A percentile compares a stretch with the other conserved stretches of the same genome.
Conservation (phyloP, 2,888 invertebrate genomes). For the Euplagia quadripunctaria region DNA sequence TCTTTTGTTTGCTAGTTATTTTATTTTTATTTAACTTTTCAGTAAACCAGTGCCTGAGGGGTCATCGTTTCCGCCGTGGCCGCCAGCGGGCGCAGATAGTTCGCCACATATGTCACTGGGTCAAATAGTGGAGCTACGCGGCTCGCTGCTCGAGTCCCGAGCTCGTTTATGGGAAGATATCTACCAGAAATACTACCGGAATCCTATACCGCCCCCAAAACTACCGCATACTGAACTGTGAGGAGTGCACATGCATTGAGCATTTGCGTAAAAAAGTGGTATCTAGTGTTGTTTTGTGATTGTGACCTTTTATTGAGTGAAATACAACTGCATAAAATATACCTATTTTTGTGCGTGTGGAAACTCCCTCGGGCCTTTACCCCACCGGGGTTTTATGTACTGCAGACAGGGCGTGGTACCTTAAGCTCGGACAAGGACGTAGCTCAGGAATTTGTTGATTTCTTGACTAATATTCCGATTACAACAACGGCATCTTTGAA, state of each 20-base stretch:
- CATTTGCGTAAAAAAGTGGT: neutral
- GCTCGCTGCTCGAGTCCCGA: slow-evolving; percentile 39
- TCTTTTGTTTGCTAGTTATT: no score
- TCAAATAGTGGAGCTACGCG: slow-evolving; percentile 39
- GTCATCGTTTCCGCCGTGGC: slow-evolving; percentile 49
- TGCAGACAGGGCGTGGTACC: no score
- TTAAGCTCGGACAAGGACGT: no score
- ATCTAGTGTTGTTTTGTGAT: neutral
- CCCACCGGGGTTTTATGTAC: no score
- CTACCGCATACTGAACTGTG: neutral
- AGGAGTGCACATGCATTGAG: neutral
- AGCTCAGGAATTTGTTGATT: no score
- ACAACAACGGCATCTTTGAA: no score
- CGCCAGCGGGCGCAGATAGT: slow-evolving; percentile 34
- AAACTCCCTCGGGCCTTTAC: no score
- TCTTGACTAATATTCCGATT: no score
- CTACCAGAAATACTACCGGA: slow-evolving; percentile 45
- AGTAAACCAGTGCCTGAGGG: slow-evolving; percentile 57
- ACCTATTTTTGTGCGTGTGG: no score
- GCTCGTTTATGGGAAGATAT: slow-evolving; percentile 51
- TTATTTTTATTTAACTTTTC: slow-evolving; percentile 17
- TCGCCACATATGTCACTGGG: slow-evolving; percentile 52
- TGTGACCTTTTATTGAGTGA: neutral
- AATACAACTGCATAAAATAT: no score
- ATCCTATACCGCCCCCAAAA: slow-evolving; percentile 27